Conservation (phyloP, 1,140 invertebrate genomes). For the Drosophila carrolli region DNA sequence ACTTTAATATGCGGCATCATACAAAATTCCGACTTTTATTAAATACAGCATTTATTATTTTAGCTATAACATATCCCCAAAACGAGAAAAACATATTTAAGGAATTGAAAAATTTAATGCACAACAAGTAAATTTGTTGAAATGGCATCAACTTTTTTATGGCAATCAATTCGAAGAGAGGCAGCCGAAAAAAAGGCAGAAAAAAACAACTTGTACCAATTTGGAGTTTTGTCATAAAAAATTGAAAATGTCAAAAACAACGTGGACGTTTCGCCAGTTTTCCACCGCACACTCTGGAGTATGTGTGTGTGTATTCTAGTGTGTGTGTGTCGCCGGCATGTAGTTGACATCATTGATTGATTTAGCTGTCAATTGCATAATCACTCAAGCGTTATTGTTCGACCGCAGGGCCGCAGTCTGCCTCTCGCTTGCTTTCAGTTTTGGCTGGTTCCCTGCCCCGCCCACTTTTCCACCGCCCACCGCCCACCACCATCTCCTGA, state of each 20-base stretch:
- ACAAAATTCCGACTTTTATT: neutral
- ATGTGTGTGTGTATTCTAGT: slow-evolving; percentile 11
- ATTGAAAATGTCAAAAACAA: slow-evolving; percentile 82
- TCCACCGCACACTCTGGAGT: slow-evolving; percentile 28
- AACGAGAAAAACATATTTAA: slow-evolving; percentile 37
- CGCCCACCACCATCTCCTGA: slow-evolving; percentile 3
- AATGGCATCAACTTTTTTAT: slow-evolving; percentile 52
- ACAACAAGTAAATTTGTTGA: slow-evolving; percentile 36
- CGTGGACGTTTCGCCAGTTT: slow-evolving; percentile 57
- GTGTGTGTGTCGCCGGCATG: slow-evolving; percentile 63
- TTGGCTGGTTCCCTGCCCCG: slow-evolving; percentile 7
- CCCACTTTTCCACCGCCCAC: slow-evolving; percentile 1
- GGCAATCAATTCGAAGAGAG: slow-evolving; percentile 46
- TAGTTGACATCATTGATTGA: slow-evolving; percentile 84
- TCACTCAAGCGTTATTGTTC: slow-evolving; percentile 84
- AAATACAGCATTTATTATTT: neutral
- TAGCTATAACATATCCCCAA: neutral
- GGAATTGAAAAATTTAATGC: slow-evolving; percentile 53
- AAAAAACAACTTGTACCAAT: slow-evolving; percentile 67
- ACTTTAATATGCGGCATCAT: neutral
- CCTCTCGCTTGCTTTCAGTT: slow-evolving; percentile 30
- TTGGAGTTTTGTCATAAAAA: slow-evolving; percentile 80
- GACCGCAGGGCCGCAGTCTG: slow-evolving; percentile 65
- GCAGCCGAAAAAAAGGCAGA: slow-evolving; percentile 11
- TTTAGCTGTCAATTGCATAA: slow-evolving; percentile 84